Conservation (phyloP, 2,797 vertebrate genomes). For the Microhierax caerulescens region DNA sequence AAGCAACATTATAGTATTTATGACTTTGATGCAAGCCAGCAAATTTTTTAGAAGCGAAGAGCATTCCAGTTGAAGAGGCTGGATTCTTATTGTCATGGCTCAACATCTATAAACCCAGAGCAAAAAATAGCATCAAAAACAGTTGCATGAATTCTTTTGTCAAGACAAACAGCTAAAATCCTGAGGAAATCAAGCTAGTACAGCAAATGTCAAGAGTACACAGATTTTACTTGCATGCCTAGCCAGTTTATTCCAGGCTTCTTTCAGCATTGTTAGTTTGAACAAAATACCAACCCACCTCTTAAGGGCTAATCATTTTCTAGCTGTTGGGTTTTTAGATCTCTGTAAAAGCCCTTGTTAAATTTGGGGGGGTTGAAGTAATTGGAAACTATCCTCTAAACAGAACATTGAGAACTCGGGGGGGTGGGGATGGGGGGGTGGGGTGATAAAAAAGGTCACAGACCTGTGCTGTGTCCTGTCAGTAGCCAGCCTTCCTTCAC, state of each 20-base stretch:
- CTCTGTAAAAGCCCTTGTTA: background rate
- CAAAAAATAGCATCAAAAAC: background rate
- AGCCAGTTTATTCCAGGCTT: background rate
- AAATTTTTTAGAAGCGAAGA: background rate
- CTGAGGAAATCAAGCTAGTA: background rate
- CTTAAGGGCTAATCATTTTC: background rate
- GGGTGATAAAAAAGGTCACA: background rate
- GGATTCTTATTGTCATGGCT: background rate
- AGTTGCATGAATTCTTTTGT: background rate
- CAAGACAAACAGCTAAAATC: background rate
- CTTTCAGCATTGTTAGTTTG: background rate
- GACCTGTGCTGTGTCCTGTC: background rate
- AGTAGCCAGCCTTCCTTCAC: background rate
- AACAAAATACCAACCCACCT: background rate
- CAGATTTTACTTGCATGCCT: background rate
- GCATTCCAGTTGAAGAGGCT: background rate
- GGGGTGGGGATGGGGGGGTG: too few species aligned
- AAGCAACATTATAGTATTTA: background rate
- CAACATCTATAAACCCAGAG: background rate
- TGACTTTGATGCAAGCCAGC: background rate
- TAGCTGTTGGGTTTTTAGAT: background rate
- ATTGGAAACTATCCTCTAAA: background rate
- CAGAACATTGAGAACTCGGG: background rate
- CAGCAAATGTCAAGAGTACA: background rate
- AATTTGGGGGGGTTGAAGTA: background rate